These are phyloP conservation scores for Tichodroma muraria DNA, from an alignment of 2,113 vertebrate genomes.

Conservation along the genomic window DNA sequence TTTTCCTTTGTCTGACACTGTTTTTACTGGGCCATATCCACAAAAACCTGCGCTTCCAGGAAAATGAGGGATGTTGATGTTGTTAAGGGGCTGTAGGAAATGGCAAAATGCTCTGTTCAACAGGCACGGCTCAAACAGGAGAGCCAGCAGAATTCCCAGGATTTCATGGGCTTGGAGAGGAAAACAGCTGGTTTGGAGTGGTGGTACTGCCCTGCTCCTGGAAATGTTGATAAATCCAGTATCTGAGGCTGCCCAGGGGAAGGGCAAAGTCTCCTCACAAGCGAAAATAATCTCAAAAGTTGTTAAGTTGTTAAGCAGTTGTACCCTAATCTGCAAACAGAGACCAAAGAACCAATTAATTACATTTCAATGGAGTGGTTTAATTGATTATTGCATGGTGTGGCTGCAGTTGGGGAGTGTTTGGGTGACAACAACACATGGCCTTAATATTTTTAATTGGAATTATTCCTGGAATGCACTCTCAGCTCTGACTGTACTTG, in stretches of 20 bases:
- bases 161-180: neutral
- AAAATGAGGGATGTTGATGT: neutral
- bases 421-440: neutral
- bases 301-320: neutral
- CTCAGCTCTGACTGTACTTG: neutral
- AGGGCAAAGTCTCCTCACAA: neutral
- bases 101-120: neutral
- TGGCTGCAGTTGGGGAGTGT: neutral
- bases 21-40: neutral
- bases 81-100: neutral
- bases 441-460: constrained; percentile 7
- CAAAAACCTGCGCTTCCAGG: neutral
- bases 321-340: neutral
- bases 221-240: neutral
- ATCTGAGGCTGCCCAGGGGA: neutral
- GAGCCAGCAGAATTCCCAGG: neutral
- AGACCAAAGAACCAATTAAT: constrained; percentile 8
- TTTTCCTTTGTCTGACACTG: neutral
- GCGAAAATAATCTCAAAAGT: neutral
- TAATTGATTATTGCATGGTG: constrained; percentile 13
- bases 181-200: neutral
- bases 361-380: neutral
- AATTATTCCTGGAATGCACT: neutral
- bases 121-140: fast-evolving
- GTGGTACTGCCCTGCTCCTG: neutral